Evolutionary conservation across 2,113 vertebrate species (phyloP).

Genomic region (Pardalotus punctatus): DNA sequence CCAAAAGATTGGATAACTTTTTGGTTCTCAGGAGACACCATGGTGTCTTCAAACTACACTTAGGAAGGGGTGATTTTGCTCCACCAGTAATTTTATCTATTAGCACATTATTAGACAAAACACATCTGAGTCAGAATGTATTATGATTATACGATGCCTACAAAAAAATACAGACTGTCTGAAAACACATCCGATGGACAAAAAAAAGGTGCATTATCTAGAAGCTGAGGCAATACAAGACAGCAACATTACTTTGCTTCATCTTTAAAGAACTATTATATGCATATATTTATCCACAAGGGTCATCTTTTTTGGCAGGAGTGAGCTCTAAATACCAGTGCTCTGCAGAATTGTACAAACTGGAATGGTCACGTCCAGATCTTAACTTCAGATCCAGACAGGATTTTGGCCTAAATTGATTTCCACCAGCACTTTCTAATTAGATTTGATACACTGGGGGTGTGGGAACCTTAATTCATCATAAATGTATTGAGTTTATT

Average conservation of each 20-base stretch:
- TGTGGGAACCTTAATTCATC: slow-evolving; percentile 28
- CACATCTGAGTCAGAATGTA: neutral
- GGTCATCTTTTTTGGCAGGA: neutral
- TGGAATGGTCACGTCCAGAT: neutral
- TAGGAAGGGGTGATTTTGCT: neutral
- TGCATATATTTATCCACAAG: neutral
- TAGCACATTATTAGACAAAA: neutral
- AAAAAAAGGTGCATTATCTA: neutral
- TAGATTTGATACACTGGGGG: neutral
- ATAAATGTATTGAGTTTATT: neutral
- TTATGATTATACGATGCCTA: neutral
- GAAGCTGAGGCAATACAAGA: neutral
- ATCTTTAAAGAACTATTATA: neutral
- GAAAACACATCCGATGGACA: neutral
- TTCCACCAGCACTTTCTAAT: slow-evolving; percentile 33
- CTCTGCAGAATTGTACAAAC: neutral
- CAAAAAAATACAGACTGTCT: neutral
- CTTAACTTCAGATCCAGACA: neutral
- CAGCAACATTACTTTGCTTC: neutral
- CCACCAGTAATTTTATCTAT: neutral
- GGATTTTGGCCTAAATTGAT: neutral
- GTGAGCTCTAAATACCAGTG: neutral
- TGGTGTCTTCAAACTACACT: neutral
- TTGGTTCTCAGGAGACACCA: neutral
- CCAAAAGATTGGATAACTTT: neutral